A percentile compares a stretch with the other conserved stretches of the same genome.
Evolutionary conservation across 2,797 vertebrate genomes (phyloP).

Genomic region (Mionectes olivaceus): DNA sequence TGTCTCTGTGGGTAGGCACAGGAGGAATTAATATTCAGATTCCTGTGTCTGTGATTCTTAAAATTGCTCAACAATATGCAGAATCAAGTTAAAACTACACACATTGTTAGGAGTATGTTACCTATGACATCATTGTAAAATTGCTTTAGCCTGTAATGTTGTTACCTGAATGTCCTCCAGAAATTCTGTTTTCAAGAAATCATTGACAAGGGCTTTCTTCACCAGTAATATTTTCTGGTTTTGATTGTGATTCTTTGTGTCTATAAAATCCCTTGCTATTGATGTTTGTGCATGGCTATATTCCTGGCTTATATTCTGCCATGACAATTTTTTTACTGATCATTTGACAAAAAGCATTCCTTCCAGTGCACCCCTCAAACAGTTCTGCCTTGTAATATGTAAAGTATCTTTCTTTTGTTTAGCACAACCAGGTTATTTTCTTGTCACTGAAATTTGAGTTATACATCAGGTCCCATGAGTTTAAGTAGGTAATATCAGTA

Average conservation of each 20-base stretch:
- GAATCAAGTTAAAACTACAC: not conserved
- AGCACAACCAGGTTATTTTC: not conserved
- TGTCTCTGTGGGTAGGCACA: not conserved
- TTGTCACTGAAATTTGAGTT: not conserved
- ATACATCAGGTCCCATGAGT: not conserved
- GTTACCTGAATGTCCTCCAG: not conserved
- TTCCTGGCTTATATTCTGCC: not conserved
- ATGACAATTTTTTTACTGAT: not conserved
- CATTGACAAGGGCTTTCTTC: not conserved
- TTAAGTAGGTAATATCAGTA: not conserved
- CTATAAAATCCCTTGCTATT: not conserved
- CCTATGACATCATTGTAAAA: not conserved
- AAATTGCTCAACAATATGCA: not conserved
- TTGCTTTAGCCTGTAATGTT: not conserved
- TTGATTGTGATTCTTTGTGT: not conserved
- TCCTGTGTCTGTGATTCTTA: not conserved
- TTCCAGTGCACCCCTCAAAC: not conserved
- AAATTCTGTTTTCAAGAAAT: not conserved
- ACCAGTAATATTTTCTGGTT: not conserved
- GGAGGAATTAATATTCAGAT: not conserved
- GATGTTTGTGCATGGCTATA: not conserved
- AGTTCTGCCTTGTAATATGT: not conserved
- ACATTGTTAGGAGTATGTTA: not conserved
- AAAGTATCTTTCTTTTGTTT: not conserved
- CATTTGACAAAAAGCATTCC: not conserved